Evolutionary conservation across 2,888 invertebrate species (phyloP).

Genomic region (Hyalella azteca): DNA sequence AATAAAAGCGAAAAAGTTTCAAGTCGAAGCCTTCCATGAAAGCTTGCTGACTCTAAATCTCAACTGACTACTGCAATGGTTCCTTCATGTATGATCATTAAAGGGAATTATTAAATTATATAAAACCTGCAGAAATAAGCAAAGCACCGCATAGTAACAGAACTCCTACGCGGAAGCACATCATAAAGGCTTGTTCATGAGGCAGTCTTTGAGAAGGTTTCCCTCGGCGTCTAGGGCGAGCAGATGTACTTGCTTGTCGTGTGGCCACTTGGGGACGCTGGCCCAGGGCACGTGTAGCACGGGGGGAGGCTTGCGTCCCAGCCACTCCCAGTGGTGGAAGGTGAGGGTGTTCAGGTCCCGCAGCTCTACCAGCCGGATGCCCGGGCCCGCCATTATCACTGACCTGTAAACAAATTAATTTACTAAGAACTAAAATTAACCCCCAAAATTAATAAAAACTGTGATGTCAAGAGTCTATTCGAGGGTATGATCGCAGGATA

Average conservation of each 20-base stretch:
- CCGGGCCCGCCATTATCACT: slow-evolving; percentile 51
- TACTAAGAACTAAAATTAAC: too few relatives aligned
- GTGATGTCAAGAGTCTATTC: neutral
- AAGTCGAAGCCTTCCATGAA: too few relatives aligned
- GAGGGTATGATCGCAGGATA: neutral
- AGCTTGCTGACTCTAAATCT: too few relatives aligned
- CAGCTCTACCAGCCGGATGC: slow-evolving; percentile 54
- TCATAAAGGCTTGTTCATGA: slow-evolving; percentile 53
- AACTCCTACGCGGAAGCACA: neutral
- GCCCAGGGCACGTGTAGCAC: slow-evolving; percentile 57
- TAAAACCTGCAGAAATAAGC: too few relatives aligned
- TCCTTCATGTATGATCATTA: too few relatives aligned
- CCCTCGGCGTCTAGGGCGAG: slow-evolving; percentile 54
- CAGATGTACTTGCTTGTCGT: slow-evolving; percentile 54
- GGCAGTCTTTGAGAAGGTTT: slow-evolving; percentile 54
- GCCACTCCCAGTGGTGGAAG: slow-evolving; percentile 58
- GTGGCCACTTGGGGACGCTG: slow-evolving; percentile 52
- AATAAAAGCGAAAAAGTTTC: too few relatives aligned
- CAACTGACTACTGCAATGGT: too few relatives aligned
- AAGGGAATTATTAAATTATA: too few relatives aligned
- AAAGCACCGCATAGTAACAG: neutral
- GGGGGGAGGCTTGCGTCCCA: slow-evolving; percentile 52
- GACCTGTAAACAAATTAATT: slow-evolving; percentile 42
- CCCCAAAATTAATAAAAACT: neutral
- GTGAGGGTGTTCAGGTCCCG: slow-evolving; percentile 56